phyloP scores from a whole-genome alignment of 2,797 vertebrate species.

The Ceyx erithaca region DNA sequence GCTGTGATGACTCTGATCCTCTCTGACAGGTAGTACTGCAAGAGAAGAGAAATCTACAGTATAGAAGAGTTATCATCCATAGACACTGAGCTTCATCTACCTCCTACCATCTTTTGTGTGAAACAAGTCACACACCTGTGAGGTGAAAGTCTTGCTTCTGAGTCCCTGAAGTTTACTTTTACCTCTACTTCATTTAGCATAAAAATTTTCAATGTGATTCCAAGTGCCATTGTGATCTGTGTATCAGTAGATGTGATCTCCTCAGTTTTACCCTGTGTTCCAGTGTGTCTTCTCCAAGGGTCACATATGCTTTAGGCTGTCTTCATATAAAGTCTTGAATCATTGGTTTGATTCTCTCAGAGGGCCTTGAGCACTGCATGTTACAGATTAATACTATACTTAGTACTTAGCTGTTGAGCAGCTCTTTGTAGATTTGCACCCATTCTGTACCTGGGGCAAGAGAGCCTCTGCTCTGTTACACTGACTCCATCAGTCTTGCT shows the following conservation, averaged over 20 bases:
- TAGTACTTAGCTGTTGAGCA: background rate
- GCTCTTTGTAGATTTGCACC: background rate
- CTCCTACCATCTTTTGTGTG: background rate
- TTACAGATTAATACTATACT: background rate
- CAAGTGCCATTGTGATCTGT: background rate
- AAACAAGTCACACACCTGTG: background rate
- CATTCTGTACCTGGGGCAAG: background rate
- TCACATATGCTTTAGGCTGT: background rate
- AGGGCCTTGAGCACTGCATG: background rate
- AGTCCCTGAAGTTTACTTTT: background rate
- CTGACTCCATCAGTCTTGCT: background rate
- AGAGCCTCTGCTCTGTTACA: background rate
- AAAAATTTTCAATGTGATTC: background rate
- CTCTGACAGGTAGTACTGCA: background rate
- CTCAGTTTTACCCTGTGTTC: background rate
- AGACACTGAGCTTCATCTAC: background rate
- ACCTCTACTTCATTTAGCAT: background rate
- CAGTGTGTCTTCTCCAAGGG: background rate
- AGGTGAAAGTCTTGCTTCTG: background rate
- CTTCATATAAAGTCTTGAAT: background rate
- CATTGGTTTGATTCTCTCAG: background rate
- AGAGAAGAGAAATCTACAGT: background rate
- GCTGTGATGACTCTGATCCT: background rate
- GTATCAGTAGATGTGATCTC: fast-evolving
- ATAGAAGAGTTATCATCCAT: background rate